These are phyloP conservation scores for Microcaecilia unicolor DNA, from an alignment of 2,797 vertebrate genomes.

Conservation along the genomic window DNA sequence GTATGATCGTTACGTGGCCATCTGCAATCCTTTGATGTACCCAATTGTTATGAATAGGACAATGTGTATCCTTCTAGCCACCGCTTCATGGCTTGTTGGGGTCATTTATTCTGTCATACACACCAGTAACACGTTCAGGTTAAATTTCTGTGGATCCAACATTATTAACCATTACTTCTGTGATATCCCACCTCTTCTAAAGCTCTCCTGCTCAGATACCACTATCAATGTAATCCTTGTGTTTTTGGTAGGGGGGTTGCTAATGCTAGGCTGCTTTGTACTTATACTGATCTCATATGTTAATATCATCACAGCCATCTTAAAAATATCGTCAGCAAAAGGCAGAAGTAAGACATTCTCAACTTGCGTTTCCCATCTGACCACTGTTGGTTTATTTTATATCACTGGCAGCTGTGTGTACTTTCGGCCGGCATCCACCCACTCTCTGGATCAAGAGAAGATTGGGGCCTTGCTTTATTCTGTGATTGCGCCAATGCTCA, in stretches of 20 bases:
- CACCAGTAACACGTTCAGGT: not conserved
- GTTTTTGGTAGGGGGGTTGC: not conserved
- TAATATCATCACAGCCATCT: no score
- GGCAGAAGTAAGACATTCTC: not conserved
- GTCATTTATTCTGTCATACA: slow-evolving; percentile 1
- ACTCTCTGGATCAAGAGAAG: not conserved
- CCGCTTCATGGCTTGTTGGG: not conserved
- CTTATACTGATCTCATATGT: no score
- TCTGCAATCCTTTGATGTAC: slow-evolving; percentile 41
- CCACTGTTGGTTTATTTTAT: slow-evolving; percentile 6
- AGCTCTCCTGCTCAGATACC: no score
- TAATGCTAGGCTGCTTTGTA: no score
- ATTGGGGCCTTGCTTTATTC: slow-evolving; percentile 1
- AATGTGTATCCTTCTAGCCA: not conserved
- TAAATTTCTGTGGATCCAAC: not conserved
- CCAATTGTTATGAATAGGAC: not conserved
- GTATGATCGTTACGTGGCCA: slow-evolving; percentile 47
- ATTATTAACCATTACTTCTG: slow-evolving; percentile 3
- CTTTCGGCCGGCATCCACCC: not conserved
- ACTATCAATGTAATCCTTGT: not conserved
- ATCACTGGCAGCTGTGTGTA: slow-evolving; percentile 3
- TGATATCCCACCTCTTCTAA: slow-evolving; percentile 8
- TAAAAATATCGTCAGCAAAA: not conserved
- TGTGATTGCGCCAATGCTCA: slow-evolving; percentile 4
- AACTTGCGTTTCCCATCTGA: slow-evolving; percentile 8